Evolutionary conservation across 2,888 invertebrate species (phyloP).

Genomic region (Drosophila neonasuta): DNA sequence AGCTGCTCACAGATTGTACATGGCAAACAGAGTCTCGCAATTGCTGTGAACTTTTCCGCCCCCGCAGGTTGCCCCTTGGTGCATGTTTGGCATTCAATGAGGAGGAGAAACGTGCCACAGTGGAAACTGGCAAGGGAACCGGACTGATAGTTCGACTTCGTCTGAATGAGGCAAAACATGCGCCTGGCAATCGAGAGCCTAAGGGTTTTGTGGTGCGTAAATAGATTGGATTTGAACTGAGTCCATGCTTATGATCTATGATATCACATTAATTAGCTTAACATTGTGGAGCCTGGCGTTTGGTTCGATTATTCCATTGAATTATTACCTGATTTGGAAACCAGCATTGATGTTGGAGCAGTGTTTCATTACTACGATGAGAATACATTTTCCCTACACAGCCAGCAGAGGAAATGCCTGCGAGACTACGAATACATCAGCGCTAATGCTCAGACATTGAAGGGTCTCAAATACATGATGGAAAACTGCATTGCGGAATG

Average conservation of each 20-base stretch:
- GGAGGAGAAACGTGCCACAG: constrained; percentile 51
- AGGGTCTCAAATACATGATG: constrained; percentile 72
- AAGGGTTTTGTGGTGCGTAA: constrained; percentile 66
- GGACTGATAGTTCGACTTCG: constrained; percentile 62
- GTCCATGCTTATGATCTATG: background rate
- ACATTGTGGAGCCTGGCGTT: constrained; percentile 66
- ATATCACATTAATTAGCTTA: constrained; percentile 35
- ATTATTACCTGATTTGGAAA: constrained; percentile 56
- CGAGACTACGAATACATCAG: constrained; percentile 67
- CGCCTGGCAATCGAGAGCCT: constrained; percentile 40
- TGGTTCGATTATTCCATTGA: constrained; percentile 64
- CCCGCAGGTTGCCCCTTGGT: constrained; percentile 81
- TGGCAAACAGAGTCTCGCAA: constrained; percentile 80
- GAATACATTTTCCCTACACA: constrained; percentile 54
- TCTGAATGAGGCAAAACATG: constrained; percentile 63
- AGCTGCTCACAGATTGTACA: constrained; percentile 80
- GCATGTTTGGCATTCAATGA: constrained; percentile 83
- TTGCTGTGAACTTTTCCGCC: constrained; percentile 83
- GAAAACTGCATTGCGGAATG: constrained; percentile 78
- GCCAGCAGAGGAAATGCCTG: constrained; percentile 67
- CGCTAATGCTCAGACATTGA: constrained; percentile 60
- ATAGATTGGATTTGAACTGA: background rate
- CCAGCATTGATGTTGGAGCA: constrained; percentile 62
- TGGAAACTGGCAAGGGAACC: constrained; percentile 49
- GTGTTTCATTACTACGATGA: constrained; percentile 66